Conservation (phyloP, 2,113 vertebrate genomes). For the Physeter macrocephalus region DNA sequence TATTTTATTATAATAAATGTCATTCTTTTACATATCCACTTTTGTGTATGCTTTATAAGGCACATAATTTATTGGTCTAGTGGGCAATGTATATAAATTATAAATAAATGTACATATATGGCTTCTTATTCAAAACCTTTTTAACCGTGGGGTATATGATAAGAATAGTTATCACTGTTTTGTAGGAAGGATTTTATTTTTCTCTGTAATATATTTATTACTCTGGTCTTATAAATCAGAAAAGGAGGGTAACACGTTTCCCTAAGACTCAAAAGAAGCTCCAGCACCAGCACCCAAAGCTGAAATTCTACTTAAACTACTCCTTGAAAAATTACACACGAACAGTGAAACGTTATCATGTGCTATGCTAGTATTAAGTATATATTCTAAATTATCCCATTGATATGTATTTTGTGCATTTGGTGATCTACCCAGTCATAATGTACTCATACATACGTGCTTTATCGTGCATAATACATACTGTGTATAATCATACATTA, state of each 20-base stretch:
- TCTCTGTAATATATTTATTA: not conserved
- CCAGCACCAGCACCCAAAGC: not conserved
- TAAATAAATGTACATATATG: not conserved
- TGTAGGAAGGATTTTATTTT: not conserved
- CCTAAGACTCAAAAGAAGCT: not conserved
- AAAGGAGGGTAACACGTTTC: not conserved
- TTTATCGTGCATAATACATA: not conserved
- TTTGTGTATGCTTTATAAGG: conserved; percentile 34
- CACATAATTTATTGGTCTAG: conserved; percentile 8
- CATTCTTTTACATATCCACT: not conserved
- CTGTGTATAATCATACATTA: not conserved
- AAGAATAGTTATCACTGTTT: conserved; percentile 1
- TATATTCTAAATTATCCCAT: not conserved
- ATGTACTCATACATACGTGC: not conserved
- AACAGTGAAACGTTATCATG: not conserved
- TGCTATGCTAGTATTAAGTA: not conserved
- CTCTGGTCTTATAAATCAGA: not conserved
- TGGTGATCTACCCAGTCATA: not conserved
- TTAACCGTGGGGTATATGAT: not conserved
- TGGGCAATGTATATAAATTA: not conserved
- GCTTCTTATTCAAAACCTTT: not conserved
- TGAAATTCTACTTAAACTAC: not conserved
- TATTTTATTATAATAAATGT: conserved; percentile 2
- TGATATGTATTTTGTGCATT: not conserved
- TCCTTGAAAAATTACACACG: not conserved